Conservation (phyloP, 2,888 invertebrate species). For the Smittia aterrima region DNA sequence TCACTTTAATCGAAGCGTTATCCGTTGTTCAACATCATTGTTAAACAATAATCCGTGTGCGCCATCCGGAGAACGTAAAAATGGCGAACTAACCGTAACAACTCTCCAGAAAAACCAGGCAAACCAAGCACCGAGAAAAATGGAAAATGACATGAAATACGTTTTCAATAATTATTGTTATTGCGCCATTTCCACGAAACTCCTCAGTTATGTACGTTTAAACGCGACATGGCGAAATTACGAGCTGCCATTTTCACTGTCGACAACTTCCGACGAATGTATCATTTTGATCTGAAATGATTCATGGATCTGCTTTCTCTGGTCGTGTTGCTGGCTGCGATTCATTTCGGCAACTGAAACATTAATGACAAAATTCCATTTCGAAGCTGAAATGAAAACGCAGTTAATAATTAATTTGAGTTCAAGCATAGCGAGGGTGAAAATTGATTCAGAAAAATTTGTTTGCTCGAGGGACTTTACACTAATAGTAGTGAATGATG, state of each 20-base stretch:
- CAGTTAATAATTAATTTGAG: background rate
- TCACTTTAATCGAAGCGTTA: background rate
- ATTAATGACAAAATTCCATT: conserved; percentile 5
- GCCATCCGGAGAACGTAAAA: background rate
- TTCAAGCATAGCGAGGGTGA: background rate
- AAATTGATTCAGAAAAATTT: background rate
- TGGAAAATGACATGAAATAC: conserved; percentile 14
- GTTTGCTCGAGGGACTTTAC: background rate
- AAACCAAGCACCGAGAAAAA: background rate
- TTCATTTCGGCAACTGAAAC: background rate
- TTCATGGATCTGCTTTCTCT: conserved; percentile 18
- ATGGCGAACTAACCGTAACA: background rate
- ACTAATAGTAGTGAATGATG: background rate
- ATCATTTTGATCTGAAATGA: conserved; percentile 34
- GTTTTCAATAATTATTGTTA: conserved; percentile 17
- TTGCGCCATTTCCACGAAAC: conserved; percentile 1
- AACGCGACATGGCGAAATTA: conserved; percentile 20
- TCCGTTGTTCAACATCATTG: conserved; percentile 14
- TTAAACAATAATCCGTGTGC: conserved; percentile 35
- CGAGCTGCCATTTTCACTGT: conserved; percentile 33
- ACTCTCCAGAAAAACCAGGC: background rate
- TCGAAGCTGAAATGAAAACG: background rate
- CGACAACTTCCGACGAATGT: conserved; percentile 38
- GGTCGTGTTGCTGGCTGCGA: background rate
- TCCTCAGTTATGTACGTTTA: conserved; percentile 6